These are phyloP conservation scores for Tolypeutes matacus DNA, from an alignment of 2,797 vertebrate genomes.

Conservation along the genomic window DNA sequence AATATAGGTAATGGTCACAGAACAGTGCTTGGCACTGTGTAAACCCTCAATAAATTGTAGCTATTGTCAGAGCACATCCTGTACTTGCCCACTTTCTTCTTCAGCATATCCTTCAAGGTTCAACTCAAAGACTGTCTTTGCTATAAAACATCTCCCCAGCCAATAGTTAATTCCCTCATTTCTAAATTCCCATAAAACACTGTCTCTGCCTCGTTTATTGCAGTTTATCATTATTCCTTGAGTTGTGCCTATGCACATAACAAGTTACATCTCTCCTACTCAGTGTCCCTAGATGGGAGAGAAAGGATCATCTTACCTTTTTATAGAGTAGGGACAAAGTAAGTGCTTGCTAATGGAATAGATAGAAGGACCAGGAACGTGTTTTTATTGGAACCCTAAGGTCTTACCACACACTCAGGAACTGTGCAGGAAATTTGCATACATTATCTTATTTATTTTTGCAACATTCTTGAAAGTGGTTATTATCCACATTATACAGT, in stretches of 20 bases:
- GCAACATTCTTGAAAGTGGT: background rate
- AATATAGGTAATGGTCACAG: background rate
- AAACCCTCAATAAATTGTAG: background rate
- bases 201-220: background rate
- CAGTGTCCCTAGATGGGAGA: background rate
- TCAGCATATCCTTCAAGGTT: background rate
- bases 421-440: background rate
- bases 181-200: background rate
- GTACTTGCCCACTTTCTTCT: background rate
- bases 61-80: background rate
- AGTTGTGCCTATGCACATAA: background rate
- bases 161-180: background rate
- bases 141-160: background rate
- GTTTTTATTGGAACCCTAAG: background rate
- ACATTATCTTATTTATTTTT: constrained; percentile 44
- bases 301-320: background rate
- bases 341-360: background rate
- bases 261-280: background rate
- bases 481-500: background rate
- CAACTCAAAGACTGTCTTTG: background rate
- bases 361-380: background rate
- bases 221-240: background rate
- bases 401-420: background rate
- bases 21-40: background rate
- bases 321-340: background rate